A percentile compares a stretch with the other conserved stretches of the same genome.
These are phyloP conservation scores for Aphis craccivora DNA, from an alignment of 1,140 invertebrate genomes.

Conservation along the genomic window DNA sequence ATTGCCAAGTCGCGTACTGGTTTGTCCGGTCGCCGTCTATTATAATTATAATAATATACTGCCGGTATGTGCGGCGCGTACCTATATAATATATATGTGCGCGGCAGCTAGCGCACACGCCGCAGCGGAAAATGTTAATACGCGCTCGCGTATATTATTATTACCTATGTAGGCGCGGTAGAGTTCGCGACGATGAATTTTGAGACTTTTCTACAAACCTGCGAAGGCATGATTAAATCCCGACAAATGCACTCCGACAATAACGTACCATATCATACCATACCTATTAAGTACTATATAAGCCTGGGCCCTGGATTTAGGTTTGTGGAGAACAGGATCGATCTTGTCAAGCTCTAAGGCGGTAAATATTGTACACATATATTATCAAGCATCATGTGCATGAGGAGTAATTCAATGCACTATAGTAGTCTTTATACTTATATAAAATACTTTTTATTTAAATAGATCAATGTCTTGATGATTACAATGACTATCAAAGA, in stretches of 20 bases:
- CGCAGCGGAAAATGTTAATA: not conserved
- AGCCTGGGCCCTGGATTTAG: no score
- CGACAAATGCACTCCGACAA: not conserved
- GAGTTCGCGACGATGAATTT: not conserved
- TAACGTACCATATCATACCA: not conserved
- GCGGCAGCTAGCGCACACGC: not conserved
- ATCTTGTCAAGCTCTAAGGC: no score
- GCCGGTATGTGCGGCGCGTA: not conserved
- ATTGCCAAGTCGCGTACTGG: not conserved
- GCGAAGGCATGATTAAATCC: not conserved
- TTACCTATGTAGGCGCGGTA: not conserved
- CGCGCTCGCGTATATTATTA: not conserved
- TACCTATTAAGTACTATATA: no score
- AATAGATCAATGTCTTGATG: no score
- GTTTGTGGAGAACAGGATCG: no score
- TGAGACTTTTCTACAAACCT: not conserved
- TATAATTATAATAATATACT: slow-evolving; percentile 21
- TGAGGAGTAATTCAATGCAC: no score
- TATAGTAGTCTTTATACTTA: no score
- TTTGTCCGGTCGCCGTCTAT: slow-evolving; percentile 29
- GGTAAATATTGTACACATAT: no score
- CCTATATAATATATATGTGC: not conserved
- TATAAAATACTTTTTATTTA: no score
- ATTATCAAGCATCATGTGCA: no score
- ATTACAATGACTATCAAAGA: no score